Base-by-base conservation (phyloP, 2,113 vertebrate species). In the Nycticryphes semicollaris region DNA sequence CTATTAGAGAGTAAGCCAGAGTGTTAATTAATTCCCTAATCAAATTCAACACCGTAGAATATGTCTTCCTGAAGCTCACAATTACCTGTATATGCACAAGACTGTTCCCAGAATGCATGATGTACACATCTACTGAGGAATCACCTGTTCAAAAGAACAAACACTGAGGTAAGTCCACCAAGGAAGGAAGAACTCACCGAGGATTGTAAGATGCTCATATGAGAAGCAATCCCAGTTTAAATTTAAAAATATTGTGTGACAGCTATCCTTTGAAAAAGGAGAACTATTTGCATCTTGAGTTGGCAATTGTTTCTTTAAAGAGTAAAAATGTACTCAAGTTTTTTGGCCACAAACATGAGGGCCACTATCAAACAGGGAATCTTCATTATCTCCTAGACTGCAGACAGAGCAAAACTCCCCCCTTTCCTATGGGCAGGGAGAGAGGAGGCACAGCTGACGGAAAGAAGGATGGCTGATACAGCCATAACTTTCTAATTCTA, bases 61-160 rank as follows among this genome's bases (percentile, higher is more conserved):
- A 69, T 0, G 8, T 54, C 39, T 69, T 81, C 24, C 63, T 18
- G n/a, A 69, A 84, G n/a, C 30, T 68, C 41, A 56, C 4, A 4
- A 96, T 98, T 98, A 99, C 99, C 99, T 99, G 99, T 91, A 99
- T 97, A 89, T 98, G 98, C 51, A 99, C 97, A 86, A 98, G 98
- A 95, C 98, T 99, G 90, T 91, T 97, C 97, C 99, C 99, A 84
- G 99, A 99, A 98, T 99, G 99, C 94, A 99, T 97, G 87, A 99
- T 92, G 90, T 99, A 98, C 96, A 99, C 97, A 95, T 98, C 98
- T 96, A 99, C 97, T 87, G 98, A 98, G 45, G 98, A 98, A 94
- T 98, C 98, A 92, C 98, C 99, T 99, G 98, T 94, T 39, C 89
- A 93, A 97, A 97, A 97, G 85, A 98, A 98, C 19, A 51, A 97